phyloP scores from a whole-genome alignment of 2,888 invertebrate species.

The Subacronicta megacephala region DNA sequence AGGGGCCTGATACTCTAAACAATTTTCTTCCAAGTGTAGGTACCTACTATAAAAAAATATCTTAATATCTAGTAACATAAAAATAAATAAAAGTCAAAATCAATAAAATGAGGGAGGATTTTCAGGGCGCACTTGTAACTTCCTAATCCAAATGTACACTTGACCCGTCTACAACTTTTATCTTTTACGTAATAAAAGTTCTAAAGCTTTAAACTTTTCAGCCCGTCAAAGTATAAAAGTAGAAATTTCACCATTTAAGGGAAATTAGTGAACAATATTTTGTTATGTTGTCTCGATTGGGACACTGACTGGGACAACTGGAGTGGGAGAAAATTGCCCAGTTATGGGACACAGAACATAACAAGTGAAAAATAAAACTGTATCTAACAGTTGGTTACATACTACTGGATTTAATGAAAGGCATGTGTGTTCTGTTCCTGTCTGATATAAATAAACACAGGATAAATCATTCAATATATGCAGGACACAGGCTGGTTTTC shows the following conservation, averaged over 20 bases:
- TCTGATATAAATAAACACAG: too few relatives aligned
- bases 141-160: constrained; percentile 13
- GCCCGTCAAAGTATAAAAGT: constrained; percentile 3
- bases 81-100: constrained; percentile 23
- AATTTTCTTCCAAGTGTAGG: constrained; percentile 13
- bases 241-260: neutral
- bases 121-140: constrained; percentile 8
- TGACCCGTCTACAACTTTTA: constrained; percentile 17
- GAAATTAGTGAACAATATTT: neutral
- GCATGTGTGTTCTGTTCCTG: too few relatives aligned
- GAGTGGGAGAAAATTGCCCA: too few relatives aligned
- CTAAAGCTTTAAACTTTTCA: constrained; percentile 3
- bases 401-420: too few relatives aligned
- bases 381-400: too few relatives aligned
- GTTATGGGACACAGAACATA: too few relatives aligned
- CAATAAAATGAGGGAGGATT: constrained; percentile 3
- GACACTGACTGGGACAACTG: too few relatives aligned
- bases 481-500: too few relatives aligned
- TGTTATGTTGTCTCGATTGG: neutral
- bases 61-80: neutral
- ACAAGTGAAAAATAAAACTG: too few relatives aligned
- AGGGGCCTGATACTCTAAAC: constrained; percentile 17
- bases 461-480: too few relatives aligned
- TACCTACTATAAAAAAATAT: constrained; percentile 22
- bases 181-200: constrained; percentile 6